Conservation (phyloP, 2,888 invertebrate species). For the Idaea aversata region DNA sequence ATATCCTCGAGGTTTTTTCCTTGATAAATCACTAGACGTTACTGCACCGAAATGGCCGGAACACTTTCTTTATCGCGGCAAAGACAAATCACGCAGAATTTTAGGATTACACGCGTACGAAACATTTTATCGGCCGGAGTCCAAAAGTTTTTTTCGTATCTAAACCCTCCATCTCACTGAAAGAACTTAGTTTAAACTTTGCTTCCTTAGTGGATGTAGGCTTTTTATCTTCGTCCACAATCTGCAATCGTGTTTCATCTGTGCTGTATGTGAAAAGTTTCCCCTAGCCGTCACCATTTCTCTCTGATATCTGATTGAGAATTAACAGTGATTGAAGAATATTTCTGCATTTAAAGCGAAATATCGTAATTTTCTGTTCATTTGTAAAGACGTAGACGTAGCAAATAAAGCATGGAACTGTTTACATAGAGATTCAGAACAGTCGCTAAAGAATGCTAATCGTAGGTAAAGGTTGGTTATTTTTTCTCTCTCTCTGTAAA, state of each 20-base stretch:
- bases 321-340: neutral
- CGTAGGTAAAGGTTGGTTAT: constrained; percentile 42
- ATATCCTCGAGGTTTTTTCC: constrained; percentile 26
- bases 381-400: neutral
- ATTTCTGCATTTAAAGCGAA: neutral
- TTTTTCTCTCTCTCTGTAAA: constrained; percentile 55
- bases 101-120: constrained; percentile 65
- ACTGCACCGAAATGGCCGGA: constrained; percentile 40
- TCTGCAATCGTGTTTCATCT: constrained; percentile 4
- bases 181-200: constrained; percentile 60
- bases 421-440: constrained; percentile 7
- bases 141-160: constrained; percentile 64
- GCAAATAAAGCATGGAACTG: neutral
- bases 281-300: neutral
- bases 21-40: constrained; percentile 39
- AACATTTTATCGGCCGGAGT: constrained; percentile 66
- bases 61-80: constrained; percentile 51
- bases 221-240: constrained; percentile 31
- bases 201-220: constrained; percentile 41
- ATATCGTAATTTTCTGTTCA: neutral
- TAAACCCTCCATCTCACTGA: constrained; percentile 62
- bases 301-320: neutral
- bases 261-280: neutral
- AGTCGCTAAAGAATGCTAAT: constrained; percentile 28
- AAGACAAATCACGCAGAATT: constrained; percentile 68